Conservation (phyloP, 1,140 invertebrate genomes). For the Pseudachorutes palmiensis region DNA sequence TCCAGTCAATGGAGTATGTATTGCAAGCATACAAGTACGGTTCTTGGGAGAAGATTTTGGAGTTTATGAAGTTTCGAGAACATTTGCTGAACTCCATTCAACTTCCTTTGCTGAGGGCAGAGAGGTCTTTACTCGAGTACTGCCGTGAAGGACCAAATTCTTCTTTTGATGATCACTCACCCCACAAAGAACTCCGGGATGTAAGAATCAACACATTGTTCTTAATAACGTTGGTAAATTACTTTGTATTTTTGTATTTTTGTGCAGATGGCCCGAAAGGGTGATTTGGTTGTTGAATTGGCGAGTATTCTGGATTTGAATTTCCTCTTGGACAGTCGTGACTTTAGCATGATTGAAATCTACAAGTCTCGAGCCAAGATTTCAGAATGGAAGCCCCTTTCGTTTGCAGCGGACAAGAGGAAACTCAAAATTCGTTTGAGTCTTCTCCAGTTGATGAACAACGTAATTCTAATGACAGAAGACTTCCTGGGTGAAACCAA, state of each 20-base stretch:
- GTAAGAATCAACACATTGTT: neutral
- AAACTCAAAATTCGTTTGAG: neutral
- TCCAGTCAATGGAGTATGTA: constrained; percentile 79
- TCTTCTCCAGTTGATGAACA: neutral
- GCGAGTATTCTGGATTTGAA: neutral
- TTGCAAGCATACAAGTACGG: constrained; percentile 88
- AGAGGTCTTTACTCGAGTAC: constrained; percentile 64
- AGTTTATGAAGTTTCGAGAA: constrained; percentile 77
- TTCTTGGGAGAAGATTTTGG: constrained; percentile 82
- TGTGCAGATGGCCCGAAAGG: neutral
- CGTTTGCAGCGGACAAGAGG: neutral
- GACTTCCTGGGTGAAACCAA: too few species aligned
- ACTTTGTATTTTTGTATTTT: neutral
- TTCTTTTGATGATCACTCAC: neutral
- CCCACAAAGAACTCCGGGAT: neutral
- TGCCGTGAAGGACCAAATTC: neutral
- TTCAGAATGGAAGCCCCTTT: neutral
- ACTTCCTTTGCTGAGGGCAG: constrained; percentile 63
- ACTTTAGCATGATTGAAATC: neutral
- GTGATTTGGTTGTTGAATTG: neutral
- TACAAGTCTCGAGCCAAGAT: neutral
- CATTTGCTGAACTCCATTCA: constrained; percentile 74
- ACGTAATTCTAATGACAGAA: neutral
- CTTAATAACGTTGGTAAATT: neutral
- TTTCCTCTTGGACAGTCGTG: neutral